A percentile compares a stretch with the other conserved stretches of the same genome.
phyloP scores from a whole-genome alignment of 2,888 invertebrate genomes.

The Parnassius orleans region DNA sequence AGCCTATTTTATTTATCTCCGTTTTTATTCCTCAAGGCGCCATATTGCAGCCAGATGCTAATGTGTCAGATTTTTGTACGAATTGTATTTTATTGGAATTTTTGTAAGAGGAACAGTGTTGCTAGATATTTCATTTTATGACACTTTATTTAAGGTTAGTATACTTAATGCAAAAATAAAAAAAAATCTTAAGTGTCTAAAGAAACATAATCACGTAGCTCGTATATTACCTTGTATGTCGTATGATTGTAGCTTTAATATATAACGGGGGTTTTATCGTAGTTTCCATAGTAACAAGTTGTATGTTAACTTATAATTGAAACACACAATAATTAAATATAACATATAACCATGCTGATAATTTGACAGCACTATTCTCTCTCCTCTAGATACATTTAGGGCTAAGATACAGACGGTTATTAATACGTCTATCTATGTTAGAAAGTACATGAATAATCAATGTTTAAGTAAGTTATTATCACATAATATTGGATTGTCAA shows the following conservation, averaged over 20 bases:
- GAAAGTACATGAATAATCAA: constrained; percentile 1
- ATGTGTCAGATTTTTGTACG: constrained; percentile 9
- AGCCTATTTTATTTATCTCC: too few relatives aligned
- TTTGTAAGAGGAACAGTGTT: background rate
- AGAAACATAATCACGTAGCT: background rate
- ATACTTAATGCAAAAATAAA: background rate
- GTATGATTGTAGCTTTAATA: background rate
- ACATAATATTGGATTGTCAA: background rate
- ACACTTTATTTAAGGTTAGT: background rate
- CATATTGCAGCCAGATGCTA: too few relatives aligned
- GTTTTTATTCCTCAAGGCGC: too few relatives aligned
- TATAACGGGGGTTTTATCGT: background rate
- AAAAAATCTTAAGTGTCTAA: background rate
- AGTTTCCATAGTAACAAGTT: background rate
- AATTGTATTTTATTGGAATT: background rate
- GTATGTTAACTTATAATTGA: background rate
- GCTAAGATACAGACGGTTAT: background rate
- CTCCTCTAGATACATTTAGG: background rate
- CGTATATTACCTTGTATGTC: background rate
- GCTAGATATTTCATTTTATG: background rate
- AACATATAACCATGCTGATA: background rate
- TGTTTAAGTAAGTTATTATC: background rate
- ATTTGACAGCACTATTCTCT: background rate
- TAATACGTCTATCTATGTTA: background rate
- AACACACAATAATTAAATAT: background rate